Conservation (phyloP, 2,888 invertebrate genomes). For the Lasius fuliginosus region DNA sequence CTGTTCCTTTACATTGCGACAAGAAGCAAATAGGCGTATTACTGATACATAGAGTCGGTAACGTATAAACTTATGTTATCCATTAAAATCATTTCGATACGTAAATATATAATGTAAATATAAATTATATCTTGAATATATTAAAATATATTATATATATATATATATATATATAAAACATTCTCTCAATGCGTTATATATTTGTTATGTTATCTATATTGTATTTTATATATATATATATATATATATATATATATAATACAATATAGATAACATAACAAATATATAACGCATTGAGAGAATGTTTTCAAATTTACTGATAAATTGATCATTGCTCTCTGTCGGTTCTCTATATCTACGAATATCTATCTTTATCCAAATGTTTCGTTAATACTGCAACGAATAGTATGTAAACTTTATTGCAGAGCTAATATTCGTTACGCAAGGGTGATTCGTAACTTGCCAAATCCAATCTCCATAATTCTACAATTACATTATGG, state of each 20-base stretch:
- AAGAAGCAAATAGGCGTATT: background rate
- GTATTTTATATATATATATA: too few relatives aligned
- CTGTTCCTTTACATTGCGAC: background rate
- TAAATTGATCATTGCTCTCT: background rate
- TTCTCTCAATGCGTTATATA: too few relatives aligned
- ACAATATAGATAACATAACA: too few relatives aligned
- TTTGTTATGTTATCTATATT: too few relatives aligned
- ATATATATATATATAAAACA: background rate
- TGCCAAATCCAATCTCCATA: conserved; percentile 51
- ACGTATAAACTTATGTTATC: background rate
- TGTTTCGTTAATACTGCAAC: conserved; percentile 22
- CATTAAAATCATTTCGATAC: background rate
- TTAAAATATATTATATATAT: too few relatives aligned
- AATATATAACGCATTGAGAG: background rate
- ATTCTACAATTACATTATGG: conserved; percentile 55
- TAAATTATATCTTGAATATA: background rate
- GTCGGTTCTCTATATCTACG: background rate
- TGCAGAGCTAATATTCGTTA: conserved; percentile 45
- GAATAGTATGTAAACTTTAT: conserved; percentile 48
- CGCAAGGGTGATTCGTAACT: conserved; percentile 40
- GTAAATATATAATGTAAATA: background rate
- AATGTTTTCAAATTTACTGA: background rate
- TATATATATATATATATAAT: background rate
- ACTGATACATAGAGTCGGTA: background rate
- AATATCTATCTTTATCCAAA: background rate